phyloP scores from a whole-genome alignment of 1,140 invertebrate genomes.

The Drosophila asahinai region DNA sequence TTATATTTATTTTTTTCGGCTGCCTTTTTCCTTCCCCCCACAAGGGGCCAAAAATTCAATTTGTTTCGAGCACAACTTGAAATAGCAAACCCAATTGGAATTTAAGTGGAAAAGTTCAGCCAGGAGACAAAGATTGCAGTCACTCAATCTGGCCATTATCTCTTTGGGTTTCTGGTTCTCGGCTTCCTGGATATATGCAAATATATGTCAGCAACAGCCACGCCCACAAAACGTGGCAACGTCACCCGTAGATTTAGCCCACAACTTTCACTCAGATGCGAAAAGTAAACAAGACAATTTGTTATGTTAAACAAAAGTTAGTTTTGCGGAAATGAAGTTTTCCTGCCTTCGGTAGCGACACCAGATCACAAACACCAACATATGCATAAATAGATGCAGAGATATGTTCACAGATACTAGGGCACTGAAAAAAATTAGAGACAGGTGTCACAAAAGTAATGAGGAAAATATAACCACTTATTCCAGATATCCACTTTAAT shows the following conservation, averaged over 20 bases:
- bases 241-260: not conserved
- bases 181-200: constrained; percentile 44
- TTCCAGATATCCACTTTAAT: too few species aligned
- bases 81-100: constrained; percentile 57
- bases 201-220: constrained; percentile 46
- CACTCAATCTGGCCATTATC: constrained; percentile 15
- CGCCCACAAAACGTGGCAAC: constrained; percentile 12
- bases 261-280: constrained; percentile 64
- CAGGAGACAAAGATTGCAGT: constrained; percentile 21
- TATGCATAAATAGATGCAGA: constrained; percentile 35
- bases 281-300: constrained; percentile 82
- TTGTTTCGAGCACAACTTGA: constrained; percentile 54
- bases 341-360: constrained; percentile 68
- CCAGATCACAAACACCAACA: constrained; percentile 25
- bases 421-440: not conserved
- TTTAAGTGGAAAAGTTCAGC: constrained; percentile 46
- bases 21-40: not conserved
- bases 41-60: constrained; percentile 60
- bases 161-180: not conserved
- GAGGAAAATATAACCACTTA: too few species aligned
- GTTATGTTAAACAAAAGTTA: constrained; percentile 83
- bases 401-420: constrained; percentile 22
- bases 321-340: constrained; percentile 83
- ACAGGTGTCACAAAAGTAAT: not conserved
- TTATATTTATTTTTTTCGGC: constrained; percentile 65